Evolutionary conservation across 2,888 invertebrate genomes (phyloP), one percentile per base, ranked within the genome.

Genomic region (Nemurella pictetii): DNA sequence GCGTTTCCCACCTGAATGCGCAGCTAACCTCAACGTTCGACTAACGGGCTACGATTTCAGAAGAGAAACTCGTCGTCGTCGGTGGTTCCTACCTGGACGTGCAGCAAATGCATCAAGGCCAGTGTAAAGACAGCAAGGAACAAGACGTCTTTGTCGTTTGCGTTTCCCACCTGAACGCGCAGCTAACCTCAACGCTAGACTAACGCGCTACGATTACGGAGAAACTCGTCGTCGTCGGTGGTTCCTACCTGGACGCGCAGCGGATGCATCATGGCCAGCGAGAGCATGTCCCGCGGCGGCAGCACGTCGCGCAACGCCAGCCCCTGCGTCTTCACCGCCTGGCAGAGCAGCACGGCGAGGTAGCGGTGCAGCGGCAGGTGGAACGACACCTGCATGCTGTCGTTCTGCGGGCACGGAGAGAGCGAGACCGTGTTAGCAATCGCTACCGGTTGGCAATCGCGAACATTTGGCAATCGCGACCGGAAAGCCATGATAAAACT

Each of bases 311-410:
- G 92, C 55, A 98, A 93, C 73, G 93, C 92, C 88, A 96, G 93
- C 87, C 95, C 96, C 92, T 96, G 94, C 89, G 94, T 93, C 88
- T 95, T 93, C 86, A 96, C 95, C 81, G 96, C 97, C 90, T 97
- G 96, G 90, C 97, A 95, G 88, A 96, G 92, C 89, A 97, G 96
- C 25, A 96, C 95, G 0, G 97, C 95, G 89, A 98, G 94, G 91
- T 98, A 98, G 84, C 99, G 96, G 92, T 99, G 99, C 88, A 99
- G 93, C 27, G 99, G 99, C 89, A 98, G 94, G 92, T 99, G 99
- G 92, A 99, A 99, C 83, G 98, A 97, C 86, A 98, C 95, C 92
- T 97, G 96, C 90, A 94, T 93, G 91, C 93, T 94, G 90, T 96
- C 96, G 89, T 93, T 91, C 96, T 96, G 91, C n/a, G 91, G 30